phyloP scores from a whole-genome alignment of 2,797 vertebrate species.

The Bradypodion ventrale region DNA sequence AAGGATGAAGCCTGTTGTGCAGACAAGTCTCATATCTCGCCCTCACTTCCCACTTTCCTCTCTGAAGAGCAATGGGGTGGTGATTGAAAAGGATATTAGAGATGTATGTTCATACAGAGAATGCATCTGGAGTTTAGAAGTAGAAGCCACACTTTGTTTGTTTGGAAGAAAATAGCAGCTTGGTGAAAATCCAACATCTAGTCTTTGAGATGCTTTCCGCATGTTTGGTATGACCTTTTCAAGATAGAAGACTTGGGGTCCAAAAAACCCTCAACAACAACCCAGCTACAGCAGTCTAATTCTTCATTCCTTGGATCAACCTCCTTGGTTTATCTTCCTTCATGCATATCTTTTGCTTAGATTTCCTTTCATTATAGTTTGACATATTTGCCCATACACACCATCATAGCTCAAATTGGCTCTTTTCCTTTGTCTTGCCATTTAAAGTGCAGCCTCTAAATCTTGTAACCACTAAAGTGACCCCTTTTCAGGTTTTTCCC shows the following conservation, averaged over 20 bases:
- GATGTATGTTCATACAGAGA: neutral
- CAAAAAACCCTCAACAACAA: no score
- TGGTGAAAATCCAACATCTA: neutral
- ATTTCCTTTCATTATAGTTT: neutral
- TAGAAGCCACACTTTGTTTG: neutral
- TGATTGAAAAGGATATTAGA: slow-evolving; percentile 18
- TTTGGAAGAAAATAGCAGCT: neutral
- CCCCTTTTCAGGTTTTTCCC: neutral
- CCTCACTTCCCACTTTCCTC: neutral
- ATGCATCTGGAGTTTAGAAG: neutral
- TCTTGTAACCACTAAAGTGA: neutral
- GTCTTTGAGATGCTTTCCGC: slow-evolving; percentile 3
- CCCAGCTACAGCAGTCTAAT: neutral
- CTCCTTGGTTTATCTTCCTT: neutral
- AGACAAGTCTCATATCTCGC: neutral
- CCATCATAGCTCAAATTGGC: no score
- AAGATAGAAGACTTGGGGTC: neutral
- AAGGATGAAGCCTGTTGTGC: slow-evolving; percentile 7
- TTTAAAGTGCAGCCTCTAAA: neutral
- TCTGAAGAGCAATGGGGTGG: neutral
- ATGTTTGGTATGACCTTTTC: neutral
- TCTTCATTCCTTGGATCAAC: neutral
- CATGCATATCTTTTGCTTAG: neutral
- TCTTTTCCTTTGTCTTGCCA: neutral
- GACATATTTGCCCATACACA: neutral